phyloP scores from a whole-genome alignment of 2,113 vertebrate species.

The Vireo altiloquus region DNA sequence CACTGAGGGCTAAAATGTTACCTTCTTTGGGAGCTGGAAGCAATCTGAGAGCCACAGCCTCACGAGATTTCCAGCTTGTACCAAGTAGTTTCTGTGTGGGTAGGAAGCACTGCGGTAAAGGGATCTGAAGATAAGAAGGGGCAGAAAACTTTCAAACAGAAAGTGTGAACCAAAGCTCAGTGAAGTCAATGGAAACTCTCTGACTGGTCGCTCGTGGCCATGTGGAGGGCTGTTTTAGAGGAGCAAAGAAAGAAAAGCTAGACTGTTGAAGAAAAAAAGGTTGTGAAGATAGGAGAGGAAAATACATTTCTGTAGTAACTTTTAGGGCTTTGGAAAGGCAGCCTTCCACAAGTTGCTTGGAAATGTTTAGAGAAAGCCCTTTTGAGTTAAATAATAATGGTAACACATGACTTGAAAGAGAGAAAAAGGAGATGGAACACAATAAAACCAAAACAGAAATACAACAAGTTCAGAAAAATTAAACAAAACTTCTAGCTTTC shows the following conservation, averaged over 20 bases:
- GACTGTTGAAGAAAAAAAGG: not conserved
- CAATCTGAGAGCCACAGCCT: not conserved
- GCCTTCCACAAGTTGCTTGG: not conserved
- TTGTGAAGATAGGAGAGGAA: not conserved
- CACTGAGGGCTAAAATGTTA: not conserved
- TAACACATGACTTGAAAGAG: not conserved
- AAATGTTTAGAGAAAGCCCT: not conserved
- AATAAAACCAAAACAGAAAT: not conserved
- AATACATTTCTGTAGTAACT: not conserved
- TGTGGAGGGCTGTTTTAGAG: not conserved
- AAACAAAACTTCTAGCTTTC: not conserved
- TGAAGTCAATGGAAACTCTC: constrained; percentile 45
- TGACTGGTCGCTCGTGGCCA: not conserved
- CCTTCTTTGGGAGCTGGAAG: not conserved
- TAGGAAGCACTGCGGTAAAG: not conserved
- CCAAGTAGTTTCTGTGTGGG: not conserved
- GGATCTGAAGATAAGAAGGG: constrained; percentile 32
- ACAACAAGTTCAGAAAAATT: not conserved
- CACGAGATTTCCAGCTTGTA: constrained; percentile 5
- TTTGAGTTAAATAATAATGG: not conserved
- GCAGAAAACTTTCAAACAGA: not conserved
- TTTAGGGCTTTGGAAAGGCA: not conserved
- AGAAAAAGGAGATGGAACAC: not conserved
- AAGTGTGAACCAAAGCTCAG: not conserved
- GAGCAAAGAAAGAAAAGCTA: not conserved